Evolutionary conservation across 2,797 vertebrate species (phyloP).

Genomic region (Rhinoraja longicauda): DNA sequence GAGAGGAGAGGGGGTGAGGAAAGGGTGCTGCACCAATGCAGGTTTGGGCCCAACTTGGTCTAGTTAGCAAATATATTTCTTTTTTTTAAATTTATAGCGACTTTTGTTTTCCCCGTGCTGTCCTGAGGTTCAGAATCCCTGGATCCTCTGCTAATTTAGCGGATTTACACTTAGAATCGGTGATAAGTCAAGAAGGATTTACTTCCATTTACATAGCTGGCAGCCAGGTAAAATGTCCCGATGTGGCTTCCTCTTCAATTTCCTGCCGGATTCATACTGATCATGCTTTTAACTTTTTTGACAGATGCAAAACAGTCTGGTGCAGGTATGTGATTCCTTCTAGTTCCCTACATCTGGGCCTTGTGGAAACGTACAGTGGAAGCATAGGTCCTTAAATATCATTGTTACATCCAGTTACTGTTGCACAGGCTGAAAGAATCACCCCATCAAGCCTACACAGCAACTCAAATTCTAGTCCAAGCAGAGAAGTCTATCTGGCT

Average conservation of each 20-base stretch:
- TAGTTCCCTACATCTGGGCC: no score
- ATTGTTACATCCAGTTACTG: no score
- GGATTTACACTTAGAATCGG: background rate
- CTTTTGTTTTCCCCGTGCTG: background rate
- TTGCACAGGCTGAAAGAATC: no score
- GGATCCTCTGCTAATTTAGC: background rate
- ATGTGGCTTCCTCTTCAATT: background rate
- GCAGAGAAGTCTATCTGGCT: background rate
- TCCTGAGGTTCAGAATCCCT: background rate
- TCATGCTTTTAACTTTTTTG: background rate
- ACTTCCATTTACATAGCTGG: no score
- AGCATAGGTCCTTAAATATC: no score
- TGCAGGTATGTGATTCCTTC: background rate
- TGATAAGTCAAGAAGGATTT: no score
- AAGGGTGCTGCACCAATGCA: no score
- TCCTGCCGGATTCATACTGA: background rate
- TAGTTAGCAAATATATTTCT: background rate
- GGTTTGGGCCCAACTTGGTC: no score
- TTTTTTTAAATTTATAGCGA: background rate
- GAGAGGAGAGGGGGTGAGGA: no score
- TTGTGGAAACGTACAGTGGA: no score
- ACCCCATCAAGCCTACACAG: background rate
- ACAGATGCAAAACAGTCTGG: background rate
- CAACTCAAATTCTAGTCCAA: background rate
- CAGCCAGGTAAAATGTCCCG: background rate